Conservation (phyloP, 2,113 vertebrate species). For the Himantopus leucocephalus region DNA sequence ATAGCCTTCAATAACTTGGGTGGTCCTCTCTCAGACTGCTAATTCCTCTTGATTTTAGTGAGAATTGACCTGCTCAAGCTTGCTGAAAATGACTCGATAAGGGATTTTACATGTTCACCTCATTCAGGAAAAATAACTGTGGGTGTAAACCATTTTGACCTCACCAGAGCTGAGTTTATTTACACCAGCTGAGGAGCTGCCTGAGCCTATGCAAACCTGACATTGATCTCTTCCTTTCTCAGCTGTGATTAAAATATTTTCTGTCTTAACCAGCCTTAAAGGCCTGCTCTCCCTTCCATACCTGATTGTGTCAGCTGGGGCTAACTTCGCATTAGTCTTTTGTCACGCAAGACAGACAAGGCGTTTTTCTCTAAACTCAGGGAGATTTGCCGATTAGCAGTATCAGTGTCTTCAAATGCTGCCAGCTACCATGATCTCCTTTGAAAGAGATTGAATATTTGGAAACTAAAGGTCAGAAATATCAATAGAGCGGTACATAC, state of each 20-base stretch:
- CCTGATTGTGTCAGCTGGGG: background rate
- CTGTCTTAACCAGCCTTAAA: background rate
- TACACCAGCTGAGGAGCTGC: background rate
- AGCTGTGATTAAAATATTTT: slow-evolving; percentile 2
- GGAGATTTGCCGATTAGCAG: background rate
- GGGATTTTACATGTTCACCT: background rate
- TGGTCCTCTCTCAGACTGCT: background rate
- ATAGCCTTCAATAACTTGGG: background rate
- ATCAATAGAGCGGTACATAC: background rate
- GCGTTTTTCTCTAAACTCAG: background rate
- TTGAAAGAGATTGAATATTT: slow-evolving; percentile 8
- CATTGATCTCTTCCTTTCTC: background rate
- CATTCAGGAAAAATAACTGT: background rate
- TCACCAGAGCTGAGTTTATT: background rate
- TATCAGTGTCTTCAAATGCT: background rate
- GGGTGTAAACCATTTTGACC: background rate
- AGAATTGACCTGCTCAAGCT: background rate
- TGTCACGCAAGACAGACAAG: background rate
- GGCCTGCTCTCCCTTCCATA: background rate
- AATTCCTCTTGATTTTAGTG: background rate
- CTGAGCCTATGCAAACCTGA: background rate
- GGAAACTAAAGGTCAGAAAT: slow-evolving; percentile 14
- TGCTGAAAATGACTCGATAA: background rate
- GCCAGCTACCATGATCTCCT: background rate
- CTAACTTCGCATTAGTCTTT: background rate